These are phyloP conservation scores for Cyphomyrus discorhynchus DNA, from an alignment of 2,113 vertebrate genomes.

Conservation along the genomic window DNA sequence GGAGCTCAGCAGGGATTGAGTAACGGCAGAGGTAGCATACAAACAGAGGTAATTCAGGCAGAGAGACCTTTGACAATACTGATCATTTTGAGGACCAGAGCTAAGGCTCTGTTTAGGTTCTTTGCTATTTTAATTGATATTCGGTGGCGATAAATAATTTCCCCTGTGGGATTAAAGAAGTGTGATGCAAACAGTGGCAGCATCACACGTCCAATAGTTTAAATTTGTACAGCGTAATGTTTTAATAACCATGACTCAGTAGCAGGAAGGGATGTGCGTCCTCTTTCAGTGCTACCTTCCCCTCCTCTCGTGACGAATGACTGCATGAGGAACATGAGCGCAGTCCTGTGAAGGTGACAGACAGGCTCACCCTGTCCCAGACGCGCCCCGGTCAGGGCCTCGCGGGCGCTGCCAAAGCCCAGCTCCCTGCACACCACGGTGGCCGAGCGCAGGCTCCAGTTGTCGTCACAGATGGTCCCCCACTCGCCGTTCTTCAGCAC, in stretches of 20 bases:
- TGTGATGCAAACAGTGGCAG: neutral
- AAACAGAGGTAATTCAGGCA: neutral
- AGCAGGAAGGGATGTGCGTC: neutral
- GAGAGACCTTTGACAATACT: neutral
- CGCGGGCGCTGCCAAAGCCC: slow-evolving; percentile 85
- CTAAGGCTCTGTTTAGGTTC: neutral
- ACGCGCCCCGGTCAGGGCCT: slow-evolving; percentile 68
- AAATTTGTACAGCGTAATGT: neutral
- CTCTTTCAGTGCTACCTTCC: neutral
- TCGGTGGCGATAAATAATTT: neutral
- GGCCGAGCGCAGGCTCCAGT: slow-evolving; percentile 78
- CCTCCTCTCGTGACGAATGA: neutral
- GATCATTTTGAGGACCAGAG: too few species aligned
- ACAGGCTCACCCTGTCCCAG: slow-evolving; percentile 78
- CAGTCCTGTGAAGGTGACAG: neutral
- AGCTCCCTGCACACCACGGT: slow-evolving; percentile 89
- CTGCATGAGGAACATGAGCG: neutral
- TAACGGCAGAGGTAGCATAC: neutral
- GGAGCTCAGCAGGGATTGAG: neutral
- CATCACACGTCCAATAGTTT: neutral
- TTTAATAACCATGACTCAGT: neutral
- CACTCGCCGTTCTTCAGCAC: slow-evolving; percentile 87
- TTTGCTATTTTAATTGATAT: neutral
- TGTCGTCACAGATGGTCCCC: slow-evolving; percentile 86
- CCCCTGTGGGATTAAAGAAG: neutral